phyloP scores from a whole-genome alignment of 1,140 invertebrate species.

The Belonocnema kinseyi region DNA sequence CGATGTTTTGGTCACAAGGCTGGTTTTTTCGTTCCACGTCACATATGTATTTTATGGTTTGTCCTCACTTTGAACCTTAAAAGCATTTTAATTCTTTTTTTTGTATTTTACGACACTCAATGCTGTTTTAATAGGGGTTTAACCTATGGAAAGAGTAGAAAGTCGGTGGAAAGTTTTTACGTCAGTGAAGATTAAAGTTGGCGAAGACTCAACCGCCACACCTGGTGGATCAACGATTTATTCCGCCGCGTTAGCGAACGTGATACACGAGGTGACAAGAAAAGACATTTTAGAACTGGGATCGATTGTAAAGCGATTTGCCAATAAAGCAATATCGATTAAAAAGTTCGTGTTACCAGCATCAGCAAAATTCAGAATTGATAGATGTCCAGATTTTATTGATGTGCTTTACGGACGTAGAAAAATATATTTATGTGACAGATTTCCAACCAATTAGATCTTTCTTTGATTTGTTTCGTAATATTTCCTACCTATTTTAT shows the following conservation, averaged over 20 bases:
- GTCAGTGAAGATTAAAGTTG: slow-evolving; percentile 45
- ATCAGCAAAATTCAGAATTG: slow-evolving; percentile 9
- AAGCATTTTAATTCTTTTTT: background rate
- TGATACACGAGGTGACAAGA: slow-evolving; percentile 26
- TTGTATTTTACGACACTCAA: background rate
- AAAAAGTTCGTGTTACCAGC: background rate
- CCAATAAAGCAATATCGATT: slow-evolving; percentile 1
- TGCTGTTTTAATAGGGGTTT: background rate
- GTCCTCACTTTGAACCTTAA: too few species aligned
- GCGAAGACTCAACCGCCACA: slow-evolving; percentile 47
- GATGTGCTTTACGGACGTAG: background rate
- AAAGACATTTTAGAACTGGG: slow-evolving; percentile 15
- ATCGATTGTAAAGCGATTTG: slow-evolving; percentile 27
- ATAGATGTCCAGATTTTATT: background rate
- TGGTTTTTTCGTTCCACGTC: too few species aligned
- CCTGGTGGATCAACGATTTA: slow-evolving; percentile 57
- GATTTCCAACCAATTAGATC: too few species aligned
- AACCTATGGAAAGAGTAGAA: too few species aligned
- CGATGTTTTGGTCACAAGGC: too few species aligned
- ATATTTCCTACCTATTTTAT: too few species aligned
- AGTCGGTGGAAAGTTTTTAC: slow-evolving; percentile 31
- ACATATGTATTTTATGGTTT: too few species aligned
- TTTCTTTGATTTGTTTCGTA: too few species aligned
- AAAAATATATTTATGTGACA: slow-evolving; percentile 18
- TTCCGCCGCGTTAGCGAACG: slow-evolving; percentile 43